Conservation (phyloP, 1,140 invertebrate species). For the Drosophila guanche region DNA sequence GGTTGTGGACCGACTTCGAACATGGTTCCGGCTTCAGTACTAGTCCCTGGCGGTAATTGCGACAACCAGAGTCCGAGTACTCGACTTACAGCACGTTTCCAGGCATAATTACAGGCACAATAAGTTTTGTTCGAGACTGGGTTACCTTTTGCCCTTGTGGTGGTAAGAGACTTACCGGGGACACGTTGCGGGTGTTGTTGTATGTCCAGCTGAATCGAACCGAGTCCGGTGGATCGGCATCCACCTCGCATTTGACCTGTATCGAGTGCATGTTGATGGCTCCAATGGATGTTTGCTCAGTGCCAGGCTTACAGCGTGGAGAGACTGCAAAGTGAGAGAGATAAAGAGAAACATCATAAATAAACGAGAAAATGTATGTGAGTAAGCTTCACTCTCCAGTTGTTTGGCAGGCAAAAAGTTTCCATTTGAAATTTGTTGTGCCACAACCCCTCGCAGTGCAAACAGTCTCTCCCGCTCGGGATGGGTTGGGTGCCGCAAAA, state of each 20-base stretch:
- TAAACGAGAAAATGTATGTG: not conserved
- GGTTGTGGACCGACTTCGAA: slow-evolving; percentile 35
- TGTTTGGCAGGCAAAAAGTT: slow-evolving; percentile 64
- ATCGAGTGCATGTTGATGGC: slow-evolving; percentile 86
- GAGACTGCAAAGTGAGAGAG: slow-evolving; percentile 84
- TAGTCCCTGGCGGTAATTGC: slow-evolving; percentile 30
- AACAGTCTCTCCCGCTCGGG: slow-evolving; percentile 52
- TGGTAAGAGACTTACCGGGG: slow-evolving; percentile 85
- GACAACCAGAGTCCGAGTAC: slow-evolving; percentile 14
- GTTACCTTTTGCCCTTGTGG: not conserved
- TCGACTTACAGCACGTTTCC: slow-evolving; percentile 40
- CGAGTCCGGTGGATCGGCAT: slow-evolving; percentile 91
- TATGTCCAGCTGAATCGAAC: slow-evolving; percentile 92
- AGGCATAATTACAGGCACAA: slow-evolving; percentile 52
- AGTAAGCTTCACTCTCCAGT: slow-evolving; percentile 3
- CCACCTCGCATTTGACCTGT: slow-evolving; percentile 90
- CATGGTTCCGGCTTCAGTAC: slow-evolving; percentile 8
- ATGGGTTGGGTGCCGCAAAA: slow-evolving; percentile 20
- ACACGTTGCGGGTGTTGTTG: slow-evolving; percentile 89
- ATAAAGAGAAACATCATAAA: slow-evolving; percentile 36
- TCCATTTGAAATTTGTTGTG: slow-evolving; percentile 45
- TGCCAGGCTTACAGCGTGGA: slow-evolving; percentile 86
- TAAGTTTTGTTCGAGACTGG: slow-evolving; percentile 26
- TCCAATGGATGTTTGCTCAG: slow-evolving; percentile 86
- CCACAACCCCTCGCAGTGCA: slow-evolving; percentile 20